phyloP scores from a whole-genome alignment of 2,888 invertebrate genomes.

The Troides helena region DNA sequence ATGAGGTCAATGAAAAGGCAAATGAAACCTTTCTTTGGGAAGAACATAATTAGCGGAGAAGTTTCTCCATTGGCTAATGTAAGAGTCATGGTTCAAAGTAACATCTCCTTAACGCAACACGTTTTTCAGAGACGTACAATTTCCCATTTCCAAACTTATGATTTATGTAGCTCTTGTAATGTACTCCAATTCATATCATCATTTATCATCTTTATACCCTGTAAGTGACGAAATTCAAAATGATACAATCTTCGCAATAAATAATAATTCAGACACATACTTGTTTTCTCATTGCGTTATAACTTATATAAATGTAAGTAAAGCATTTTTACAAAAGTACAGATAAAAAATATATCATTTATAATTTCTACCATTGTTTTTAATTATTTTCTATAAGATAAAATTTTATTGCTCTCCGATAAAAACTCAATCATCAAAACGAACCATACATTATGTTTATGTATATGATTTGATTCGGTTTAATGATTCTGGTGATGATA shows the following conservation, averaged over 20 bases:
- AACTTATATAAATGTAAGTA: no score
- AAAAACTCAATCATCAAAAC: no score
- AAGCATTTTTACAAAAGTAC: no score
- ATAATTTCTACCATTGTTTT: no score
- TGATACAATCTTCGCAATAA: neutral
- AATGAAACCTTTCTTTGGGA: neutral
- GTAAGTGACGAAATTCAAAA: neutral
- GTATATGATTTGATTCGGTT: no score
- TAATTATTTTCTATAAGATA: no score
- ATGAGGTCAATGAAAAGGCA: neutral
- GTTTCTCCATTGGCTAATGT: slow-evolving; percentile 10
- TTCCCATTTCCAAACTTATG: neutral
- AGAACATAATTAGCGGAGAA: neutral
- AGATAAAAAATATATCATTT: no score
- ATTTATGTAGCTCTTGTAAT: neutral
- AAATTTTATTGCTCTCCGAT: no score
- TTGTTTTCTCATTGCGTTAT: no score
- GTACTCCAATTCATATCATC: neutral
- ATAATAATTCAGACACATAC: neutral
- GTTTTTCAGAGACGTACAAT: neutral
- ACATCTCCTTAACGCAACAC: slow-evolving; percentile 1
- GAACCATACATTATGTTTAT: no score
- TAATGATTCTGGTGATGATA: no score
- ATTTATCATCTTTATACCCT: neutral
- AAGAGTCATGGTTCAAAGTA: slow-evolving; percentile 6